A percentile compares a stretch with the other conserved stretches of the same genome.
Evolutionary conservation across 2,113 vertebrate genomes (phyloP).

Genomic region (Bos indicus): DNA sequence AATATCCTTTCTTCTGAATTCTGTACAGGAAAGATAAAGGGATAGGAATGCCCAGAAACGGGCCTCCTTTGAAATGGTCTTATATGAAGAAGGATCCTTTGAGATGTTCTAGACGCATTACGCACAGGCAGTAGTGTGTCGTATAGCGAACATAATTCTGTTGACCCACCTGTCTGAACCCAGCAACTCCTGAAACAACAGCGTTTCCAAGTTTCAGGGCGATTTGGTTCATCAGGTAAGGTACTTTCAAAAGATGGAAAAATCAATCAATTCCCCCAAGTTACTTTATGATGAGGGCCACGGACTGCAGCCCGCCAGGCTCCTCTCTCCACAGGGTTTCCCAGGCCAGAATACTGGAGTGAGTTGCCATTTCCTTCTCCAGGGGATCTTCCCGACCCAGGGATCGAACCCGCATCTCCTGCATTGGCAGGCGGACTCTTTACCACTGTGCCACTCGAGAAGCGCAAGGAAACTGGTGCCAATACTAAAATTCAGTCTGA

Average conservation of each 20-base stretch:
- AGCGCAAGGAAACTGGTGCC: neutral
- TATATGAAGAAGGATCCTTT: neutral
- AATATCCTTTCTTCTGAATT: conserved; percentile 35
- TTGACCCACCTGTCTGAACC: neutral
- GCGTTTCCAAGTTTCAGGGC: neutral
- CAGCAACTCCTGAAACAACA: neutral
- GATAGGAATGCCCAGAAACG: neutral
- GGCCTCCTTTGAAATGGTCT: neutral
- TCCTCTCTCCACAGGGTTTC: neutral
- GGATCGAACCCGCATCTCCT: neutral
- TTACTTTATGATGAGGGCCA: neutral
- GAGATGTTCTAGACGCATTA: neutral
- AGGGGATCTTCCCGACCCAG: neutral
- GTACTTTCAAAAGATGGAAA: neutral
- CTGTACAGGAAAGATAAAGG: neutral
- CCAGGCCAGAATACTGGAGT: neutral
- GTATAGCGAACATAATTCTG: neutral
- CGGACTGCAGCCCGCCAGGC: neutral
- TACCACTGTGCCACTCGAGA: neutral
- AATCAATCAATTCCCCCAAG: neutral
- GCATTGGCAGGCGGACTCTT: neutral
- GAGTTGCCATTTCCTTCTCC: neutral
- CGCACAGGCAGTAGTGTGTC: too few species aligned
- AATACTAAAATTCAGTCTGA: neutral
- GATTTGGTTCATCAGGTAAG: neutral